A percentile compares a stretch with the other conserved stretches of the same genome.
Conservation (phyloP, 2,888 invertebrate species). For the Drosophila stalkeri region DNA sequence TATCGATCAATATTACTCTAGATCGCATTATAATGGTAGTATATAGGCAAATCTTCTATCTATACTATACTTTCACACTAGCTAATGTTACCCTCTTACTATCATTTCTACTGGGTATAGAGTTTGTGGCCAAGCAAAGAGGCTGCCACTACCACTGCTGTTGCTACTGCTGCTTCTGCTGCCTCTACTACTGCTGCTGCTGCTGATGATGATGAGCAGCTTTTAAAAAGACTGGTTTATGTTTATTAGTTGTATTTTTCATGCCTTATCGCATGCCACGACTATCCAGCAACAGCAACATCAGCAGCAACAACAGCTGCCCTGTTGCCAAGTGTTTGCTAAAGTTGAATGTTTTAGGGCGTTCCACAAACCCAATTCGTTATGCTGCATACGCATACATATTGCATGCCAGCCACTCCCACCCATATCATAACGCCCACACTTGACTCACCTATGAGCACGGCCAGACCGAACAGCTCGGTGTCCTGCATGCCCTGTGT, state of each 20-base stretch:
- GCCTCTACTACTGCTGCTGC: slow-evolving; percentile 16
- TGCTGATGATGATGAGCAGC: slow-evolving; percentile 76
- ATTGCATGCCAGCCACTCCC: not conserved
- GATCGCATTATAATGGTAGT: no score
- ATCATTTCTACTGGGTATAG: not conserved
- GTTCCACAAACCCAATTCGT: slow-evolving; percentile 43
- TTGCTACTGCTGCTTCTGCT: slow-evolving; percentile 10
- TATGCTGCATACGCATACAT: slow-evolving; percentile 23
- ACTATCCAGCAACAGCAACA: slow-evolving; percentile 21
- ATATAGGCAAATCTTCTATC: not conserved
- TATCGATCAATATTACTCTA: not conserved
- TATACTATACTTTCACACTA: no score
- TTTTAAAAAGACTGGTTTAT: slow-evolving; percentile 80
- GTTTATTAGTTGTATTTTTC: slow-evolving; percentile 81
- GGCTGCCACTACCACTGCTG: slow-evolving; percentile 22
- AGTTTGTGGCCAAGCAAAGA: slow-evolving; percentile 33
- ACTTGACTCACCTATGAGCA: slow-evolving; percentile 90
- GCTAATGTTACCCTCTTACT: not conserved
- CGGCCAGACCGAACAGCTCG: slow-evolving; percentile 93
- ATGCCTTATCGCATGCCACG: slow-evolving; percentile 66
- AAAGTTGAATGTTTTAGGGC: slow-evolving; percentile 29
- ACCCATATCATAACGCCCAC: not conserved
- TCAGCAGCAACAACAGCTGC: slow-evolving; percentile 19
- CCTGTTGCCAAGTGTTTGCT: slow-evolving; percentile 39
- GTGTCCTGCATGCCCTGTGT: slow-evolving; percentile 93